phyloP scores from a whole-genome alignment of 1,140 invertebrate species.

The Drosophila tsacasi region DNA sequence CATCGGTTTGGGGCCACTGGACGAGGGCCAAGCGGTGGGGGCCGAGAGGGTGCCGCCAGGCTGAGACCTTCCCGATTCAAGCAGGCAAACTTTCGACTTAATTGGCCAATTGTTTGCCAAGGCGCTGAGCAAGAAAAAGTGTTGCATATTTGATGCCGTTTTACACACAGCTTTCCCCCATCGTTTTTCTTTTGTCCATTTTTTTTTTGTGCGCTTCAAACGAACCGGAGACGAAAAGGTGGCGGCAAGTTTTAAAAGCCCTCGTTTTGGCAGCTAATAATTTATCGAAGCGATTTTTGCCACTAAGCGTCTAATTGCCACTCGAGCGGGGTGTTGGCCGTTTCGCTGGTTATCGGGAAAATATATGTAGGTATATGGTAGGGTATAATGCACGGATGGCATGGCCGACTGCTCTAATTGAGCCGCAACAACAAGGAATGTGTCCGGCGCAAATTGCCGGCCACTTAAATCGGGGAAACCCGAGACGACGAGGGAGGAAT shows the following conservation, averaged over 20 bases:
- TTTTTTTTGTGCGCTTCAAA: background rate
- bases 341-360: constrained; percentile 18
- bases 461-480: constrained; percentile 60
- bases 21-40: constrained; percentile 2
- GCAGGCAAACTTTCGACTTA: constrained; percentile 72
- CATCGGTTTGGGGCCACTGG: constrained; percentile 26
- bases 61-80: constrained; percentile 8
- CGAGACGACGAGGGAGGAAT: background rate
- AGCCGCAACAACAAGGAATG: constrained; percentile 34
- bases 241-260: constrained; percentile 40
- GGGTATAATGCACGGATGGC: constrained; percentile 17
- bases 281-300: constrained; percentile 41
- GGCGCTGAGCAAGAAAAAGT: constrained; percentile 68
- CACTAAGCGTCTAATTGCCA: constrained; percentile 41
- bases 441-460: constrained; percentile 55
- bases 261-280: constrained; percentile 48
- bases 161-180: constrained; percentile 21
- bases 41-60: background rate
- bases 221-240: constrained; percentile 21
- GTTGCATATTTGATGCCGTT: constrained; percentile 68
- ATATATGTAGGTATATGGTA: constrained; percentile 16
- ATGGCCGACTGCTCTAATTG: constrained; percentile 44
- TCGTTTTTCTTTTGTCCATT: constrained; percentile 1
- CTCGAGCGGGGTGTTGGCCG: constrained; percentile 14
- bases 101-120: constrained; percentile 79